phyloP scores from a whole-genome alignment of 2,797 vertebrate species.

The Xenentodon cancila region DNA sequence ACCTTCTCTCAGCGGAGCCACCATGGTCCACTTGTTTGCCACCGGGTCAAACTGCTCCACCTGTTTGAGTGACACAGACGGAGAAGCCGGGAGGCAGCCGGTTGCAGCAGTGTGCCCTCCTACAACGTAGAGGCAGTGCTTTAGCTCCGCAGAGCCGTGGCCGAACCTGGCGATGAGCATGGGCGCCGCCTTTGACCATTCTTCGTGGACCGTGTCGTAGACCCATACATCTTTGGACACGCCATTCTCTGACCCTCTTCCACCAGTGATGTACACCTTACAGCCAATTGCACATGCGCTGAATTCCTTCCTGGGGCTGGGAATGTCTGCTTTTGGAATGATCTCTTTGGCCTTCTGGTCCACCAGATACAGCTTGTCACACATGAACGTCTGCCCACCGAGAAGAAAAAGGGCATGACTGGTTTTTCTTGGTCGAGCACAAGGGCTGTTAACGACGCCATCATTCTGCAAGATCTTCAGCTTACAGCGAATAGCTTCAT shows the following conservation, averaged over 20 bases:
- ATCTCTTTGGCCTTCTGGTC: conserved; percentile 99
- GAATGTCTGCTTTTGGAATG: conserved; percentile 97
- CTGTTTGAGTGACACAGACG: conserved; percentile 97
- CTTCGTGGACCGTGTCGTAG: conserved; percentile 96
- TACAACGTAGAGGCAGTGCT: conserved; percentile 96
- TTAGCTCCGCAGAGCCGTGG: conserved; percentile 95
- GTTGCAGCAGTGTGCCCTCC: conserved; percentile 97
- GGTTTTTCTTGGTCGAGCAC: conserved; percentile 94
- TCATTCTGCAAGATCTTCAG: conserved; percentile 98
- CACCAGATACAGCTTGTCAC: conserved; percentile 96
- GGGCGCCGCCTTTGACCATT: conserved; percentile 97
- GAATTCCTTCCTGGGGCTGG: conserved; percentile 98
- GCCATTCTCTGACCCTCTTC: conserved; percentile 95
- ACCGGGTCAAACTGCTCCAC: conserved; percentile 96
- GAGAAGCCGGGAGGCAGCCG: conserved; percentile 95
- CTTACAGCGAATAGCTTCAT: conserved; percentile 97
- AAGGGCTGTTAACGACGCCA: conserved; percentile 94
- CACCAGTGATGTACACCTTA: conserved; percentile 97
- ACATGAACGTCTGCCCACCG: conserved; percentile 98
- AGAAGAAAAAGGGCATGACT: conserved; percentile 96
- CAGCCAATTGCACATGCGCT: conserved; percentile 98
- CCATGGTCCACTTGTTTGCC: conserved; percentile 98
- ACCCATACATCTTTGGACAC: conserved; percentile 99
- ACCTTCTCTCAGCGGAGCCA: conserved; percentile 94
- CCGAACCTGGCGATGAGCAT: conserved; percentile 98